Evolutionary conservation across 2,113 vertebrate genomes (phyloP).

Genomic region (Phyllostomus discolor): DNA sequence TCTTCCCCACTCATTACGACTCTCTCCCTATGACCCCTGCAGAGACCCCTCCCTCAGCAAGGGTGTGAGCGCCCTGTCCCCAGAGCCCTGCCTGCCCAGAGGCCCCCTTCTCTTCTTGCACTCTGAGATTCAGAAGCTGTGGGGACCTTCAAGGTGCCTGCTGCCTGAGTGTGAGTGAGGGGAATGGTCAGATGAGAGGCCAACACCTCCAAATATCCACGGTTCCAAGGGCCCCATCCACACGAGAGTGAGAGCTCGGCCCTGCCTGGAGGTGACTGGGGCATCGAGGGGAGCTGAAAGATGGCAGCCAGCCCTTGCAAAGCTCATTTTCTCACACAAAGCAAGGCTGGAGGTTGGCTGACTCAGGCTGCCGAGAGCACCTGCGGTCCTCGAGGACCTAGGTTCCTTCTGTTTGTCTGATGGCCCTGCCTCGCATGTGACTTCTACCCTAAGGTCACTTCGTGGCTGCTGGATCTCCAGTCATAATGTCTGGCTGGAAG

Average conservation of each 20-base stretch:
- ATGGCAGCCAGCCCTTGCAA: neutral
- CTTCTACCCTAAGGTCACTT: neutral
- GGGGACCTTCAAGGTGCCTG: neutral
- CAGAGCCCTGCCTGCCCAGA: no score
- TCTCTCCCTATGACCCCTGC: neutral
- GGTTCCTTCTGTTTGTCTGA: neutral
- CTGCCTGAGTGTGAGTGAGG: neutral
- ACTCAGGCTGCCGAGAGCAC: neutral
- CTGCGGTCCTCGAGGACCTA: neutral
- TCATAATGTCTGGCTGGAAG: neutral
- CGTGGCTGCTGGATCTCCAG: neutral
- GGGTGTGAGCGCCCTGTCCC: neutral
- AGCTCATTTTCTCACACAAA: neutral
- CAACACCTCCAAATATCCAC: neutral
- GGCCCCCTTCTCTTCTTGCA: neutral
- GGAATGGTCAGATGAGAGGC: neutral
- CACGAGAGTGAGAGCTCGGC: neutral
- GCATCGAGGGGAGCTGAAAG: neutral
- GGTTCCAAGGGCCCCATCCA: neutral
- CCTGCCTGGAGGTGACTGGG: neutral
- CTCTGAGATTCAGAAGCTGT: neutral
- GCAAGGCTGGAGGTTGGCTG: neutral
- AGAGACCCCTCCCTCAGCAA: neutral
- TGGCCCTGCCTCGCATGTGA: neutral
- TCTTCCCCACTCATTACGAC: neutral